Base-by-base conservation (phyloP, 2,888 invertebrate species). In the Achlya flavicornis region DNA sequence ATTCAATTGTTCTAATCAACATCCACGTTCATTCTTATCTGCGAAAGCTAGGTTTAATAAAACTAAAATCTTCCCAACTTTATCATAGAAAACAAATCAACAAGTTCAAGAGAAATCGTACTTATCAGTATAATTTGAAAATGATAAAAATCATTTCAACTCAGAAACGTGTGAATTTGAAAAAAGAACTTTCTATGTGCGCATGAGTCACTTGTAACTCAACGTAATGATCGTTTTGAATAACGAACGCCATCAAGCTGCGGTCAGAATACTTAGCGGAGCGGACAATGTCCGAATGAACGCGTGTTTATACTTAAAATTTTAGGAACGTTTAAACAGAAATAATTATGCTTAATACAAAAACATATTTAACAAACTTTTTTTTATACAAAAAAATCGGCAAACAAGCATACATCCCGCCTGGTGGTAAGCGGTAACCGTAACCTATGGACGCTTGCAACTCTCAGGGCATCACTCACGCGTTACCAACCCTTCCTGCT, bases 161-260 rank as follows among this genome's bases (percentile, higher is more conserved):
- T 70, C 68, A 65, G 70, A 71, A 70, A 66, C 72, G 73, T 76
- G 72, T 69, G 68, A 74, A 77, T 73, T 76, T 74, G 64, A 66
- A 69, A 66, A 68, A 76, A 78, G 65, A 71, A 63, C 63, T 63
- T 63, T 63, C 63, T 58, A 58, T 19, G 58, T 32, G 70, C 58
- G 64, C 71, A 72, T 77, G 78, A 77, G 76, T 75, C 68, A 72
- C 67, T 63, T 59, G 70, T 76, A 73, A 80, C 73, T 75, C 72
- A 76, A 72, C 66, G 74, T 76, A 81, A 81, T 79, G 77, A 71
- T 72, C 57, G 70, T 71, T 73, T 72, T 64, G 71, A 59, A 65
- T 64, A 65, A 60, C 64, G 60, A 65, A 60, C 64, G 60, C 43
- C 10, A 43, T 3, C 35, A 19, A 46, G 48, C 33, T 53, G 53